These are phyloP conservation scores for Lacanobia wlatinum DNA, from an alignment of 2,888 invertebrate genomes.

Conservation along the genomic window DNA sequence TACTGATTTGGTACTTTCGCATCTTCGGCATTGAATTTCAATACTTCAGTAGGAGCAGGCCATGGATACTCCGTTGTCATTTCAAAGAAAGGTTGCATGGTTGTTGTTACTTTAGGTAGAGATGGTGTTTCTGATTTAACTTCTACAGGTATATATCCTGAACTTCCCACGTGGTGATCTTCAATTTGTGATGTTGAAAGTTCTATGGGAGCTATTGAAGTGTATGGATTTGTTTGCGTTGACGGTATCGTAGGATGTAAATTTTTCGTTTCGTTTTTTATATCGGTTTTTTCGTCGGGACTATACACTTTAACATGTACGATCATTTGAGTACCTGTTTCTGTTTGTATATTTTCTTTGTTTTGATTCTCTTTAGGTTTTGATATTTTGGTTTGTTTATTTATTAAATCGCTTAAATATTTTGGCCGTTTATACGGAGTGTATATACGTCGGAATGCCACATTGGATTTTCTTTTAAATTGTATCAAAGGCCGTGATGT, in stretches of 20 bases:
- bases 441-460: conserved; percentile 70
- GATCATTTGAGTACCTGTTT: conserved; percentile 89
- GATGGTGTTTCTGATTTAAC: conserved; percentile 49
- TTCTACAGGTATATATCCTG: conserved; percentile 81
- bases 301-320: conserved; percentile 92
- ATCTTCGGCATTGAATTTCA: conserved; percentile 84
- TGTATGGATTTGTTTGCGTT: conserved; percentile 66
- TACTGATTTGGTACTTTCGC: conserved; percentile 84
- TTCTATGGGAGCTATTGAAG: conserved; percentile 72
- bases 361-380: conserved; percentile 47
- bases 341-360: conserved; percentile 55
- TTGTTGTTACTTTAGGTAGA: conserved; percentile 69
- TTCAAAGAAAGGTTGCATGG: conserved; percentile 73
- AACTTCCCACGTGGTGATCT: conserved; percentile 85
- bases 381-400: conserved; percentile 46
- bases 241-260: conserved; percentile 42
- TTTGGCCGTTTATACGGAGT: conserved; percentile 73
- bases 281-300: conserved; percentile 65
- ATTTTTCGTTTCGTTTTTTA: conserved; percentile 60
- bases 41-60: conserved; percentile 77
- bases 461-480: conserved; percentile 80
- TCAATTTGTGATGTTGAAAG: conserved; percentile 80
- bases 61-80: conserved; percentile 71
- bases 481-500: conserved; percentile 80
- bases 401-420: conserved; percentile 56